Percentiles rank a stretch among this genome's conserved stretches.
These are phyloP conservation scores for Festucalex cinctus DNA, from an alignment of 2,113 vertebrate genomes.

Conservation along the genomic window DNA sequence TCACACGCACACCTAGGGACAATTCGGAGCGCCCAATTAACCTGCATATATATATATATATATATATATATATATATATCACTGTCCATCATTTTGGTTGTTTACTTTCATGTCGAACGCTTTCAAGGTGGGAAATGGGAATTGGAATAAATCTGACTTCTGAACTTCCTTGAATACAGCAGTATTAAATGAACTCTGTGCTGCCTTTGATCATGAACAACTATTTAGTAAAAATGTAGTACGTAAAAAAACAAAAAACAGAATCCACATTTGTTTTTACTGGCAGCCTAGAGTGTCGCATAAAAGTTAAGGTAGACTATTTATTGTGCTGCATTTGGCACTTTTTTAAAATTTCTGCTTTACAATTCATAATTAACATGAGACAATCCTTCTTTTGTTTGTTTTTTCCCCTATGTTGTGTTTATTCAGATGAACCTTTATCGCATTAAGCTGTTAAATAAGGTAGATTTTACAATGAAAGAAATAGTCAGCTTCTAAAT, in stretches of 20 bases:
- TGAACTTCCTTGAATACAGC: no score
- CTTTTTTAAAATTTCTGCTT: neutral
- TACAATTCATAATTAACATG: neutral
- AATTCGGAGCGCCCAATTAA: no score
- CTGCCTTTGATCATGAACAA: neutral
- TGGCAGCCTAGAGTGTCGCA: neutral
- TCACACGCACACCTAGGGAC: no score
- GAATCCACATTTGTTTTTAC: neutral
- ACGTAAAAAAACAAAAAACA: no score
- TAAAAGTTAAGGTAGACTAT: neutral
- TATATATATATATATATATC: no score
- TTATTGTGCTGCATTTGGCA: neutral
- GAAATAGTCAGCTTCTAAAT: slow-evolving; percentile 59
- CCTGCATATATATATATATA: no score
- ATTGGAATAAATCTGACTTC: no score
- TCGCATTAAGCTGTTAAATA: slow-evolving; percentile 73
- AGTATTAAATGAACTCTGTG: slow-evolving; percentile 3
- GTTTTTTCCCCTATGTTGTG: slow-evolving; percentile 26
- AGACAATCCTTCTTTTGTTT: no score
- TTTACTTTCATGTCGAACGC: no score
- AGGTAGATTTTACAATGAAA: slow-evolving; percentile 53
- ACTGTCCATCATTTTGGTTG: no score
- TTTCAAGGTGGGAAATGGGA: no score
- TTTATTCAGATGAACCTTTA: slow-evolving; percentile 68
- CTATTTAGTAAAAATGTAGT: neutral